Evolutionary conservation across 2,113 vertebrate species (phyloP), one percentile per base, ranked within the genome.

Genomic region (Sterna hirundo): DNA sequence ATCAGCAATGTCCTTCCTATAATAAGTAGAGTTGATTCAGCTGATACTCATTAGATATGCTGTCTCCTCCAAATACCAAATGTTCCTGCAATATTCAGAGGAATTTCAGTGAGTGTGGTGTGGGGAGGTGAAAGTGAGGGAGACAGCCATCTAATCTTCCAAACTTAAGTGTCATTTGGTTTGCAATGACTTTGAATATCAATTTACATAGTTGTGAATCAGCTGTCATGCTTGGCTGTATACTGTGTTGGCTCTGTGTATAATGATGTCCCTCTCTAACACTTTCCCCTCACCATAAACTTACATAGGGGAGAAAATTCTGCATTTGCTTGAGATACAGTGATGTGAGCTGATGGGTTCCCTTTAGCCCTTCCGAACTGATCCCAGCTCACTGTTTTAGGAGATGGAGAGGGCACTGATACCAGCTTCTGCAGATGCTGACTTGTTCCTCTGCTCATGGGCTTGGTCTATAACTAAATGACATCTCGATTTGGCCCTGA

Each of bases 21-120:
- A 97, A 96, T 94, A 96, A 93, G 81, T 91, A 87, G 86, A 93
- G 91, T 97, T 96, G 86, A 97, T 93, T 94, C 96, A 97, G 95
- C 86, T 89, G 93, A 95, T 92, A 91, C 66, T 94, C 93, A 91
- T 97, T 94, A 96, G 94, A 82, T 95, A 96, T 95, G 94, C 91
- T 97, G 84, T 97, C 93, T 91, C 94, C 52, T 95, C 86, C 78
- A 95, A 95, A 93, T 86, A 94, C 83, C 86, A 95, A 94, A 66
- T 87, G 22, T 85, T 93, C 91, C 66, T 93, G 86, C 86, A 93
- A 94, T 91, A 94, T 92, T 94, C 9, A 32, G 65, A 80, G n/a
- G 54, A 88, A 76, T 87, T 94, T 85, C 78, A 85, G 87, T 55
- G 84, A 93, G 84, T 0, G 3, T 87, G 74, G 61, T 69, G 12